Evolutionary conservation across 1,140 invertebrate species (phyloP).

Genomic region (Nomia melanderi): DNA sequence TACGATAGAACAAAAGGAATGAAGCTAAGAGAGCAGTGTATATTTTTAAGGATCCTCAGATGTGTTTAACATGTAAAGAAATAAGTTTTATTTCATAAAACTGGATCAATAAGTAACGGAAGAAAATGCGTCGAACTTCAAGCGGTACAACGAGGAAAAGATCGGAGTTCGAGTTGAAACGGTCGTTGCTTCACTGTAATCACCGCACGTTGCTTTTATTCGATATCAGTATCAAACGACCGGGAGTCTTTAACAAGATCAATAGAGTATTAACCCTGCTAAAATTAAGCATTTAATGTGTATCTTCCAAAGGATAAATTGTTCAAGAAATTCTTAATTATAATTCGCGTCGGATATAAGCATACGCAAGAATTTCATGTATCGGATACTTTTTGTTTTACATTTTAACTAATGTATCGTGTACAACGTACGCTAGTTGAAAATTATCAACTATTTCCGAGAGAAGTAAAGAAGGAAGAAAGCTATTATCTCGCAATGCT

Average conservation of each 20-base stretch:
- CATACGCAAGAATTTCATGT: constrained; percentile 38
- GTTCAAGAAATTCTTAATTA: constrained; percentile 8
- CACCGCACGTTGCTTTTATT: constrained; percentile 57
- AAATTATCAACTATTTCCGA: constrained; percentile 39
- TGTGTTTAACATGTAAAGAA: constrained; percentile 50
- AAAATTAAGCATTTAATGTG: constrained; percentile 55
- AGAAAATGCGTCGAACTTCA: neutral
- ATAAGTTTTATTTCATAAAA: constrained; percentile 45
- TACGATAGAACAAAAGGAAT: constrained; percentile 26
- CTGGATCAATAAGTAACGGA: neutral
- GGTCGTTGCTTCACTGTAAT: constrained; percentile 50
- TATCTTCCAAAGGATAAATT: constrained; percentile 43
- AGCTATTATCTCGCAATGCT: constrained; percentile 52
- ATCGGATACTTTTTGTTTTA: constrained; percentile 50
- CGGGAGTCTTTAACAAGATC: constrained; percentile 20
- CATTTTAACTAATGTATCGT: constrained; percentile 30
- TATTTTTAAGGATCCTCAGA: constrained; percentile 64
- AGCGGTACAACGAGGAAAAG: neutral
- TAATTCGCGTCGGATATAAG: constrained; percentile 19
- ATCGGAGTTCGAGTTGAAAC: constrained; percentile 29
- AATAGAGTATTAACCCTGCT: constrained; percentile 52
- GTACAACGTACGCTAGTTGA: constrained; percentile 51
- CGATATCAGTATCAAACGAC: constrained; percentile 25
- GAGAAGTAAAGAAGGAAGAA: constrained; percentile 8
- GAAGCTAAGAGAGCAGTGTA: constrained; percentile 27